These are phyloP conservation scores for Bimastos eiseni DNA, from an alignment of 2,888 invertebrate genomes.

Conservation along the genomic window DNA sequence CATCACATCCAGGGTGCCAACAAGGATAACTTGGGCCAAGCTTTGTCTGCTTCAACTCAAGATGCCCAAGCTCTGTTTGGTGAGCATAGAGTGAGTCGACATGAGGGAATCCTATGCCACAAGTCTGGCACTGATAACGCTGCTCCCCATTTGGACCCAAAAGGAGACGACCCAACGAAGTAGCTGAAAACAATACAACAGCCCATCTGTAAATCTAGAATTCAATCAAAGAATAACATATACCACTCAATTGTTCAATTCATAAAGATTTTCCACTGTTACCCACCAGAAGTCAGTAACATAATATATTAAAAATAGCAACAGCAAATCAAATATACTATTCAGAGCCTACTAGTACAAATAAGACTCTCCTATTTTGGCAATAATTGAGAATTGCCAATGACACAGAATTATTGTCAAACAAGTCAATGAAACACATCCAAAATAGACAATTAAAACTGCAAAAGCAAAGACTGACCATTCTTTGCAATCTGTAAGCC, in stretches of 20 bases:
- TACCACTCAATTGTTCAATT: not conserved
- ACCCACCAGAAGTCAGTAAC: not conserved
- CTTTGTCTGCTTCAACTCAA: conserved; percentile 72
- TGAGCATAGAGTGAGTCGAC: conserved; percentile 83
- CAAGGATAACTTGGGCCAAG: conserved; percentile 78
- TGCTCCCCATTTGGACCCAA: not conserved
- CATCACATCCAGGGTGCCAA: conserved; percentile 86
- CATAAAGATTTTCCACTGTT: not conserved
- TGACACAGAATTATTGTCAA: not conserved
- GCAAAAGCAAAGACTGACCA: not conserved
- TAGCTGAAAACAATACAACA: not conserved
- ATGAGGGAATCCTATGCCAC: conserved; percentile 76
- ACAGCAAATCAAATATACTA: not conserved
- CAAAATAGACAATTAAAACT: not conserved
- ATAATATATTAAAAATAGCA: not conserved
- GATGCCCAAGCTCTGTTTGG: conserved; percentile 83
- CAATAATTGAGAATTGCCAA: not conserved
- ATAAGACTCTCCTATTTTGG: no score
- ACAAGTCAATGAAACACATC: not conserved
- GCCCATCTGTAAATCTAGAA: not conserved
- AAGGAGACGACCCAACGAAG: not conserved
- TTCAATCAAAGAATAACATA: not conserved
- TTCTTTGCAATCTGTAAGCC: conserved; percentile 8
- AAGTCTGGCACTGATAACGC: conserved; percentile 70
- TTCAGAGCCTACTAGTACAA: no score